phyloP scores from a whole-genome alignment of 2,113 vertebrate genomes.

The Ochotona curzoniae region DNA sequence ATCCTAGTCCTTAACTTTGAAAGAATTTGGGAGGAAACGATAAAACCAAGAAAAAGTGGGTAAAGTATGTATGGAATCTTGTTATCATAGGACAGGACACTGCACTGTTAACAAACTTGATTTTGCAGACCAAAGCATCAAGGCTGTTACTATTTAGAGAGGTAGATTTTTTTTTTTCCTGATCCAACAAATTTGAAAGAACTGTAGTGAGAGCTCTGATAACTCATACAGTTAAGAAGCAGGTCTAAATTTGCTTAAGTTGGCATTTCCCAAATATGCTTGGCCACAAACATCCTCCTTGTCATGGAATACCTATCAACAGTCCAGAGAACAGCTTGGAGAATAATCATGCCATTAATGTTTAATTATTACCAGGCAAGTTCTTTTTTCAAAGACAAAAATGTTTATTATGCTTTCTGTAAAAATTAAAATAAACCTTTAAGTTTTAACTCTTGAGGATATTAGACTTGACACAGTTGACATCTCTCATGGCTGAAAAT shows the following conservation, averaged over 20 bases:
- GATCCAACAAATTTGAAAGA: constrained; percentile 19
- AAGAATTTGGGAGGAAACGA: constrained; percentile 7
- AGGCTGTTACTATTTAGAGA: not conserved
- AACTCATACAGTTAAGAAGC: not conserved
- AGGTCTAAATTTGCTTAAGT: not conserved
- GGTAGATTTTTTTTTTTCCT: not conserved
- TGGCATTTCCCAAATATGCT: not conserved
- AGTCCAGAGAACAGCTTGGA: not conserved
- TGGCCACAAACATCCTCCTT: not conserved
- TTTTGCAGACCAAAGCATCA: not conserved
- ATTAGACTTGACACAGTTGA: not conserved
- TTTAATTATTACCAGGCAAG: not conserved
- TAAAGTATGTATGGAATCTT: not conserved
- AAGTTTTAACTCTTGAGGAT: not conserved
- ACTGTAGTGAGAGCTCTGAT: not conserved
- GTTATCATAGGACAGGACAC: not conserved
- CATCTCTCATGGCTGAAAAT: not conserved
- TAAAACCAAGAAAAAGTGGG: not conserved
- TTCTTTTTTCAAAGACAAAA: not conserved
- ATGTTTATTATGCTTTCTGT: not conserved
- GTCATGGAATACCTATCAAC: not conserved
- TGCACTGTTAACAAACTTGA: not conserved
- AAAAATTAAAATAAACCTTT: constrained; percentile 10
- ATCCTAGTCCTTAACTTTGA: not conserved
- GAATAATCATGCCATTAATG: not conserved